Base-by-base conservation (phyloP, 2,113 vertebrate genomes). In the Apus apus region DNA sequence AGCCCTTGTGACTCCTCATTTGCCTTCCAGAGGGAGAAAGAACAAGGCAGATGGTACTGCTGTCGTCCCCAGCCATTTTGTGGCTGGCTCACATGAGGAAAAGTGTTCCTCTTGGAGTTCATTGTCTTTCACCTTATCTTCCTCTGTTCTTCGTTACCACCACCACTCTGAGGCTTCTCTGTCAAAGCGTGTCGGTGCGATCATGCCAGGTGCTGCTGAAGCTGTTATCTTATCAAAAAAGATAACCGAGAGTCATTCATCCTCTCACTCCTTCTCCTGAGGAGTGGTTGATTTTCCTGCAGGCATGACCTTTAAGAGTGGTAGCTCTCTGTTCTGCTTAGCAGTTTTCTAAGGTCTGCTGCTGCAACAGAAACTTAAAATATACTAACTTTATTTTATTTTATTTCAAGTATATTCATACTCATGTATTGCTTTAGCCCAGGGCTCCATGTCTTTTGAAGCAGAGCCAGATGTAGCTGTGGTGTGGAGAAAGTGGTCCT, bases 11-110 rank as follows among this genome's bases (percentile, higher is more conserved):
- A 56, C 12, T 43, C 32, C 46, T 50, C 23, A 13, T 74, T 19
- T 79, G 17, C 45, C 21, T 72, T 83, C 75, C 43, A 72, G 60
- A 40, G 57, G 58, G 81, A 36, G 48, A 50, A 71, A 1, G n/a
- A 76, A 2, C 38, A 56, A 34, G 48, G 67, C 53, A 45, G n/a
- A 11, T 61, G 30, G 36, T 67, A 64, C 11, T 18, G 14, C 29
- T 40, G 71, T 46, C 15, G 21, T 74, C 70, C 27, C 34, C 30
- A 64, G 18, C 8, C 0, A 10, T 43, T 27, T 13, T 58, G 48
- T 50, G 48, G 19, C 46, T 67, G 0, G 0, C 19, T 53, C 11
- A 6, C 4, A 0, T 46, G 45, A 46, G 66, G 60, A 65, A 58
- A 51, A 5, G 13, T 45, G 30, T 45, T 57, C 11, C 21, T 65